phyloP scores from a whole-genome alignment of 2,113 vertebrate genomes.

The Brachyhypopomus occidentalis region DNA sequence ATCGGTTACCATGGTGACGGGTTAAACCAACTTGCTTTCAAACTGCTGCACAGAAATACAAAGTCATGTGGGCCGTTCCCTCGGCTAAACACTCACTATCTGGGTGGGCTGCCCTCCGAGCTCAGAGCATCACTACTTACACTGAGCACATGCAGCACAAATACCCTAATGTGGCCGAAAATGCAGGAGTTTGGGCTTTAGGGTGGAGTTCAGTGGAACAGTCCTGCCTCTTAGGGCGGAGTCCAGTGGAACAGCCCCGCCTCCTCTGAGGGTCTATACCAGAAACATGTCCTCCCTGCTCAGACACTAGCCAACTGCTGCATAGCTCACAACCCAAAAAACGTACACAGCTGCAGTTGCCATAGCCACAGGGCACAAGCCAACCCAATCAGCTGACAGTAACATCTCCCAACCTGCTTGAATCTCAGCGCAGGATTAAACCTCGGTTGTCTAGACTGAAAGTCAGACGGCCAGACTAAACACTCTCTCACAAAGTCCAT shows the following conservation, averaged over 20 bases:
- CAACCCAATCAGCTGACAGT: background rate
- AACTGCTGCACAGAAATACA: background rate
- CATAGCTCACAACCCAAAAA: background rate
- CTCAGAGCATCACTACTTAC: too few species aligned
- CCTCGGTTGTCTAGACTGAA: conserved; percentile 31
- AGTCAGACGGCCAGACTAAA: conserved; percentile 37
- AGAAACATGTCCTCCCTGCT: conserved; percentile 24
- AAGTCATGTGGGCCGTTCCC: background rate
- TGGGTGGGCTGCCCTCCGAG: background rate
- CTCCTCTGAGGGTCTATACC: conserved; percentile 31
- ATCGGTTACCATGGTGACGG: conserved; percentile 25
- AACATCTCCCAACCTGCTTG: conserved; percentile 9
- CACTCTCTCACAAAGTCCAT: conserved; percentile 24
- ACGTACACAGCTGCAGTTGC: conserved; percentile 10
- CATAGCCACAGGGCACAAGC: conserved; percentile 1
- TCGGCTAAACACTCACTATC: background rate
- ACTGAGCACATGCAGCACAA: background rate
- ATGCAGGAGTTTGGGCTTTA: background rate
- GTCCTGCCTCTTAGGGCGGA: conserved; percentile 7
- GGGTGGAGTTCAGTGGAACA: conserved; percentile 20
- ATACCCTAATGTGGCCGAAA: background rate
- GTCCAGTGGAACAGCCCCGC: conserved; percentile 17
- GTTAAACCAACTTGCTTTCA: background rate
- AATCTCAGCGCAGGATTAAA: background rate
- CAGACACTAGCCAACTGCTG: background rate